Base-by-base conservation (phyloP, 2,113 vertebrate species). In the Gambusia affinis region DNA sequence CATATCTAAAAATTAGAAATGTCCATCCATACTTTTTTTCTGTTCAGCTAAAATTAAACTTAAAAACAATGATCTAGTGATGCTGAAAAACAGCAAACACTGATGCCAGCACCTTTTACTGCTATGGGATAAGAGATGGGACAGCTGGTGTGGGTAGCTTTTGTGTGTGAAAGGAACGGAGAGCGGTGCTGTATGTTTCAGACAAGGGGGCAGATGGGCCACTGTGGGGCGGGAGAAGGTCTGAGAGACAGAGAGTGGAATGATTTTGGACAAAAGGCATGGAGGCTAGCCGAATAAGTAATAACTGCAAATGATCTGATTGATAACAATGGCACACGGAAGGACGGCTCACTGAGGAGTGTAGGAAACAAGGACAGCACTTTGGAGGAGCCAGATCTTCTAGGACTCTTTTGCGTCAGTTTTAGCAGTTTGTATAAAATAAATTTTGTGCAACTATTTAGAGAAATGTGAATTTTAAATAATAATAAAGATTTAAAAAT, bases 251-350 rank as follows among this genome's bases (percentile, higher is more conserved):
- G 76, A 78, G 78, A 85, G 85, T 92, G 78, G 87, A 78, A 90
- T 83, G 82, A 85, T 87, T 91, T 85, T 73, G 87, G 91, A 95
- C 92, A 94, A 94, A 94, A 94, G 93, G 83, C 81, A 78, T 1
- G 78, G 70, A 47, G 85, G 83, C 83, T 81, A 80, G 73, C 80
- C 93, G 92, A 94, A 92, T 92, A 86, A 90, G 79, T 86, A 86
- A 93, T 92, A 90, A 86, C 72, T 62, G 83, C 72, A 83, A 80
- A 91, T 89, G 93, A 88, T 93, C 89, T 79, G 85, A 90, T 72
- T 76, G 90, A 89, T 88, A 92, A 94, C 91, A 94, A 94, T 92
- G 85, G 88, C 88, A 91, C 91, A 93, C 89, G 92, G 85, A 83
- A 64, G 73, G 90, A 87, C 66, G 78, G 80, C 83, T 85, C 78